Conservation (phyloP, 1,140 invertebrate species). For the Planococcus citri region DNA sequence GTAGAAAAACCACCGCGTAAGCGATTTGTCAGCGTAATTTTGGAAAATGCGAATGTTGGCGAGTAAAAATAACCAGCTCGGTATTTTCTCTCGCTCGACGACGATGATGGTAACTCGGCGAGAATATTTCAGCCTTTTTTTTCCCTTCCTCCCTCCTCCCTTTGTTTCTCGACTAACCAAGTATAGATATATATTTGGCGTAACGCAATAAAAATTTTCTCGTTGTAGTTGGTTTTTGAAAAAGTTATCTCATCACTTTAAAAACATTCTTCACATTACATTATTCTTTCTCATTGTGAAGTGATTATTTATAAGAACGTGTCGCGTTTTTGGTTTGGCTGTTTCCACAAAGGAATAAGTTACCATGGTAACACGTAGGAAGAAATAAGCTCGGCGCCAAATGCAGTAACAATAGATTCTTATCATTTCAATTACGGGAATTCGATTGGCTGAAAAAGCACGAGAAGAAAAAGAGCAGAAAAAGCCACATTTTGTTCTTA, state of each 20-base stretch:
- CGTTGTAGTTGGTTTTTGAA: background rate
- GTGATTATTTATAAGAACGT: slow-evolving; percentile 20
- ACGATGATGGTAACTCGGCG: too few species aligned
- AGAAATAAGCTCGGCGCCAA: slow-evolving; percentile 19
- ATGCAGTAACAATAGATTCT: slow-evolving; percentile 20
- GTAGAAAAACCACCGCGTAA: too few species aligned
- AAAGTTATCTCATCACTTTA: slow-evolving; percentile 18
- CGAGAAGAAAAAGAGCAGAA: slow-evolving; percentile 4
- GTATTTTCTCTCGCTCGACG: too few species aligned
- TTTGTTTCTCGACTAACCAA: too few species aligned
- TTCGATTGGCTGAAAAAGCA: slow-evolving; percentile 18
- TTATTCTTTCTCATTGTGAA: slow-evolving; percentile 18
- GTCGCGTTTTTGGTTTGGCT: slow-evolving; percentile 15
- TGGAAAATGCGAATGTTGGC: too few species aligned
- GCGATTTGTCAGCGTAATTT: too few species aligned
- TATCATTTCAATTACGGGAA: slow-evolving; percentile 19
- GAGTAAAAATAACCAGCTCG: too few species aligned
- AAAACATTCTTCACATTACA: slow-evolving; percentile 14
- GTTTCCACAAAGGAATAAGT: slow-evolving; percentile 20
- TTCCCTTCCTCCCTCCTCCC: too few species aligned
- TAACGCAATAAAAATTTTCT: background rate
- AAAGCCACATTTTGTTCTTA: slow-evolving; percentile 18
- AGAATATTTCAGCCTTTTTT: too few species aligned
- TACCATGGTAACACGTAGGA: slow-evolving; percentile 11
- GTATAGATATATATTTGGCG: too few species aligned